phyloP scores from a whole-genome alignment of 2,888 invertebrate species.

The Noctua janthina region DNA sequence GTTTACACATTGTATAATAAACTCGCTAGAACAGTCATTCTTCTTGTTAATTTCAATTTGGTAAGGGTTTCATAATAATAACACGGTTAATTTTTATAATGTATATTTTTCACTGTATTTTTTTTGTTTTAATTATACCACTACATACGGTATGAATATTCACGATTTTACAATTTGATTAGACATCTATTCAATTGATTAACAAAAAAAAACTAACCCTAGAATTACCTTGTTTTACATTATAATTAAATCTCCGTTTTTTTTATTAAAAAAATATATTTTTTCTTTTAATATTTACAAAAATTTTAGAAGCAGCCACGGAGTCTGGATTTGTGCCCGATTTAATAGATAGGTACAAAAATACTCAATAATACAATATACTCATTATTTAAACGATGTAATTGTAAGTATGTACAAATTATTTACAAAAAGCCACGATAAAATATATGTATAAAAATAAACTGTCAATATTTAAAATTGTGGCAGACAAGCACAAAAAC shows the following conservation, averaged over 20 bases:
- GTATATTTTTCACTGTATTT: neutral
- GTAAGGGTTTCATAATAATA: conserved; percentile 3
- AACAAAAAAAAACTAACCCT: neutral
- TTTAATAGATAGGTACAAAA: neutral
- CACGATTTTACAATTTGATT: conserved; percentile 2
- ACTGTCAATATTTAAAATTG: neutral
- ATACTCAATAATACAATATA: neutral
- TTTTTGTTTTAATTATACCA: neutral
- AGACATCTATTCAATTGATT: neutral
- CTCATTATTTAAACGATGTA: neutral
- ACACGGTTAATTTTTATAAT: neutral
- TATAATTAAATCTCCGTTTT: neutral
- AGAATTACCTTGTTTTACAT: neutral
- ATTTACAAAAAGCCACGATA: neutral
- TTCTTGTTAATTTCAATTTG: neutral
- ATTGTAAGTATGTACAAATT: conserved; percentile 8
- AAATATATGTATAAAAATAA: conserved; percentile 9
- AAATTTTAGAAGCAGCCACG: neutral
- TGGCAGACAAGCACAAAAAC: neutral
- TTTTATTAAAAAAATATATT: neutral
- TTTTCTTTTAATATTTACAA: neutral
- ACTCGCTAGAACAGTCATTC: neutral
- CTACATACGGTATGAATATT: neutral
- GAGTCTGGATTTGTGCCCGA: neutral
- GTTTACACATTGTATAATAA: neutral